A percentile compares a stretch with the other conserved stretches of the same genome.
phyloP scores from a whole-genome alignment of 2,113 vertebrate species.

The Erythrolamprus reginae region DNA sequence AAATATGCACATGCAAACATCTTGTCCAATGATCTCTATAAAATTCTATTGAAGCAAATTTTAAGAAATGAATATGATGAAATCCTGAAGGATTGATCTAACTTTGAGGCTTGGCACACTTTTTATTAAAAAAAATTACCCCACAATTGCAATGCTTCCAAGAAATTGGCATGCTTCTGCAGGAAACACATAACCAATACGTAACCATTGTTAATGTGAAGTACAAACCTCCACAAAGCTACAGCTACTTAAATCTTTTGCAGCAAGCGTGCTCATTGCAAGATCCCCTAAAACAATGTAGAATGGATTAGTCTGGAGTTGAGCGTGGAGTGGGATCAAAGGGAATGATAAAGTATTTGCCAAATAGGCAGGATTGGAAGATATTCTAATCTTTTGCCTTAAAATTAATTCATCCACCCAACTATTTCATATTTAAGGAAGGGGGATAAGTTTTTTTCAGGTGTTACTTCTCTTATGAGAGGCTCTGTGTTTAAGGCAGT shows the following conservation, averaged over 20 bases:
- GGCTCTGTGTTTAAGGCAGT: too few species aligned
- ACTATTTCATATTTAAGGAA: neutral
- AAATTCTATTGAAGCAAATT: neutral
- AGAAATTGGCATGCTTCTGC: neutral
- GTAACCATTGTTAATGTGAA: neutral
- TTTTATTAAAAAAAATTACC: neutral
- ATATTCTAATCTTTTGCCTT: neutral
- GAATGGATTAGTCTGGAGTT: neutral
- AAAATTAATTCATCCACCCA: neutral
- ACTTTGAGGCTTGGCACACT: neutral
- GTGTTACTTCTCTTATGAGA: neutral
- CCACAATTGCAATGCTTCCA: neutral
- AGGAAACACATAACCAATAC: neutral
- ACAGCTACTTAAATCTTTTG: neutral
- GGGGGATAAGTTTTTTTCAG: neutral
- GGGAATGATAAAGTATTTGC: slow-evolving; percentile 22
- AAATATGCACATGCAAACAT: neutral
- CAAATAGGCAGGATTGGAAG: neutral
- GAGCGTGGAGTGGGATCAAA: neutral
- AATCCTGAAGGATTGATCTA: neutral
- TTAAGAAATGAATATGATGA: neutral
- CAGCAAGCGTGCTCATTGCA: neutral
- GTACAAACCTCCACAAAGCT: neutral
- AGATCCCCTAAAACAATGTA: neutral
- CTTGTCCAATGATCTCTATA: neutral